Evolutionary conservation across 2,888 invertebrate species (phyloP).

Genomic region (Aethes cnicana): DNA sequence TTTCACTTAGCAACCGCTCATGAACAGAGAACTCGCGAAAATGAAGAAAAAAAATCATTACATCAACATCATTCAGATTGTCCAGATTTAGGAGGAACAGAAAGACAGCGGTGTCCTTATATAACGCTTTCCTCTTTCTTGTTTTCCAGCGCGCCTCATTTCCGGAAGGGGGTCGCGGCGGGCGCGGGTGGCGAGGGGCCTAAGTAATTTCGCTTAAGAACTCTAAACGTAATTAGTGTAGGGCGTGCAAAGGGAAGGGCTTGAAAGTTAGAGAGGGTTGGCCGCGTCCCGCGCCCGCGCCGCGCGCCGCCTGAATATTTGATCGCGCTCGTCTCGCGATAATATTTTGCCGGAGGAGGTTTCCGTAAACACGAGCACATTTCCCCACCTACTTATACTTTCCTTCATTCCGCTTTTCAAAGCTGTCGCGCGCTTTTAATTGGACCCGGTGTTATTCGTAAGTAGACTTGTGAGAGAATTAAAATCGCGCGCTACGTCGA

Average conservation of each 20-base stretch:
- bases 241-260: slow-evolving; percentile 84
- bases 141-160: slow-evolving; percentile 81
- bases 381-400: slow-evolving; percentile 74
- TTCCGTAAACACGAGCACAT: slow-evolving; percentile 78
- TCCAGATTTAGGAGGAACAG: slow-evolving; percentile 78
- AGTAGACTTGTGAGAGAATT: slow-evolving; percentile 79
- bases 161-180: slow-evolving; percentile 73
- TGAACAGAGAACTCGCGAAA: slow-evolving; percentile 77
- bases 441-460: slow-evolving; percentile 74
- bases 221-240: slow-evolving; percentile 87
- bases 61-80: slow-evolving; percentile 81
- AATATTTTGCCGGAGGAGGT: slow-evolving; percentile 79
- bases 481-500: slow-evolving; percentile 73
- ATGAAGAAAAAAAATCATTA: slow-evolving; percentile 81
- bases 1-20: slow-evolving; percentile 82
- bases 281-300: slow-evolving; percentile 64
- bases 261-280: slow-evolving; percentile 85
- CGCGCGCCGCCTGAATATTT: slow-evolving; percentile 78
- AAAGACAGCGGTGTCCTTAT: slow-evolving; percentile 75
- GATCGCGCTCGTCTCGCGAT: slow-evolving; percentile 80
- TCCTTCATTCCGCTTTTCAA: slow-evolving; percentile 70
- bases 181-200: slow-evolving; percentile 79
- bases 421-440: slow-evolving; percentile 78
- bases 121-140: slow-evolving; percentile 79
- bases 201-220: slow-evolving; percentile 87